A percentile compares a stretch with the other conserved stretches of the same genome.
These are phyloP conservation scores for Oreotragus oreotragus DNA, from an alignment of 2,113 vertebrate species.

Conservation along the genomic window DNA sequence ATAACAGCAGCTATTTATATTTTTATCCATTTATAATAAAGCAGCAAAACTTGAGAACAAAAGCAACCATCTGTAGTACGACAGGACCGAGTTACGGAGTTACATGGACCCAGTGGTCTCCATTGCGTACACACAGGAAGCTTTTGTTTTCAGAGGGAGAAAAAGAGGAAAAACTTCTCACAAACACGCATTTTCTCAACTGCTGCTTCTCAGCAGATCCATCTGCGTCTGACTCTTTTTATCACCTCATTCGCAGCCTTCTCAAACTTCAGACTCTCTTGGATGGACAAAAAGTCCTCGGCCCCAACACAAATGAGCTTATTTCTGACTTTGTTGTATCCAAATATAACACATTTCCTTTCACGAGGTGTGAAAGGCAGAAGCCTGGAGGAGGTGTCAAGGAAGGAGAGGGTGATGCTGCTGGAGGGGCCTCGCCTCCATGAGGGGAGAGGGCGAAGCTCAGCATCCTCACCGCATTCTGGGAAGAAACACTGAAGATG, in stretches of 20 bases:
- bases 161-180: not conserved
- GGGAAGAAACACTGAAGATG: not conserved
- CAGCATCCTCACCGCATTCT: not conserved
- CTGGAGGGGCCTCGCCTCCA: not conserved
- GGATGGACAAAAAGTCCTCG: not conserved
- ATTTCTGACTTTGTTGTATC: not conserved
- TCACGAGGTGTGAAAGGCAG: not conserved
- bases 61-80: not conserved
- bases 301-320: not conserved
- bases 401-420: not conserved
- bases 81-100: accelerated
- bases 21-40: not conserved
- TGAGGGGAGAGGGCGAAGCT: not conserved
- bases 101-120: not conserved
- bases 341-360: not conserved
- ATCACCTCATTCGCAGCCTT: not conserved
- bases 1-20: not conserved
- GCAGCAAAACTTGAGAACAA: not conserved
- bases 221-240: not conserved
- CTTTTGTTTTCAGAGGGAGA: not conserved
- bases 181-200: not conserved
- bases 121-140: not conserved
- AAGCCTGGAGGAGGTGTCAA: not conserved
- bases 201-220: not conserved
- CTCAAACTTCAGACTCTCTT: not conserved